phyloP scores from a whole-genome alignment of 1,140 invertebrate species.

The Halictus rubicundus region DNA sequence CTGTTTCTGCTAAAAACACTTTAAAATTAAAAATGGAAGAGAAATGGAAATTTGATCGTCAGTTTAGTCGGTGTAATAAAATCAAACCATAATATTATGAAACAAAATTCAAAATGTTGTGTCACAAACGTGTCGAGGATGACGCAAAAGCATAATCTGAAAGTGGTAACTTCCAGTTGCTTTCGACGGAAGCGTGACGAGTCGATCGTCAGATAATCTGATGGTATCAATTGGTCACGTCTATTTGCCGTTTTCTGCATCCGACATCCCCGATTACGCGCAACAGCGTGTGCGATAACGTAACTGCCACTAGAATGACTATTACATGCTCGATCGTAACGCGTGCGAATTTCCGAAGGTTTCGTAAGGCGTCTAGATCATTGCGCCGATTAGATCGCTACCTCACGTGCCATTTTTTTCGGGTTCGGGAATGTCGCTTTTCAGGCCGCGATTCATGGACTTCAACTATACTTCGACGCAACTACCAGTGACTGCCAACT shows the following conservation, averaged over 20 bases:
- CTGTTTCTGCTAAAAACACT: too few relatives aligned
- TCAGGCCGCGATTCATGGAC: too few relatives aligned
- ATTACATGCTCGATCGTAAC: not conserved
- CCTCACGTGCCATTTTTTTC: not conserved
- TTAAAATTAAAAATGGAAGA: too few relatives aligned
- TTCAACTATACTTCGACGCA: too few relatives aligned
- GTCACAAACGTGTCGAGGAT: too few relatives aligned
- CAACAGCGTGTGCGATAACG: not conserved
- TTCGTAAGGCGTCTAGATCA: not conserved
- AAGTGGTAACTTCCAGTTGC: too few relatives aligned
- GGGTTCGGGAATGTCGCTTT: not conserved
- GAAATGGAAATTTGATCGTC: too few relatives aligned
- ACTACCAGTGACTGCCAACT: too few relatives aligned
- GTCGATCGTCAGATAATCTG: not conserved
- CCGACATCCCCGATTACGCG: not conserved
- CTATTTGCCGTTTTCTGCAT: not conserved
- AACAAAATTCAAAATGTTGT: too few relatives aligned
- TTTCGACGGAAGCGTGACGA: slow-evolving; percentile 8
- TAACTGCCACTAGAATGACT: not conserved
- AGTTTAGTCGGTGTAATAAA: too few relatives aligned
- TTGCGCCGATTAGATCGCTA: not conserved
- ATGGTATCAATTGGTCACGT: not conserved
- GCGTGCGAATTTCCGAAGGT: not conserved
- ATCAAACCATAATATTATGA: too few relatives aligned
- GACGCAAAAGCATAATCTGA: too few relatives aligned